Conservation (phyloP, 2,888 invertebrate species). For the Acrobasis consociella region DNA sequence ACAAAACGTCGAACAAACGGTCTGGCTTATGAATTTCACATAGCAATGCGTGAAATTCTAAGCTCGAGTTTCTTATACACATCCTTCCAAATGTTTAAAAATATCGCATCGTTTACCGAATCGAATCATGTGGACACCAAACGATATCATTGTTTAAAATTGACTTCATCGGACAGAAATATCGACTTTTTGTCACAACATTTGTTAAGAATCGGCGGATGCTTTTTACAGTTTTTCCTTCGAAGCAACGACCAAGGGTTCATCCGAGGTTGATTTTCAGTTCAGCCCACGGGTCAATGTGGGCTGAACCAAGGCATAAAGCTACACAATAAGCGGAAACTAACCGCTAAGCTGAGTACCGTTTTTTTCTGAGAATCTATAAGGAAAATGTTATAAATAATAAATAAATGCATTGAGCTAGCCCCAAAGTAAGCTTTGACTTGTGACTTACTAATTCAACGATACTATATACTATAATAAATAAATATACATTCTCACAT, state of each 20-base stretch:
- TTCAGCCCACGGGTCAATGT: slow-evolving; percentile 39
- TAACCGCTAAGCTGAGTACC: not conserved
- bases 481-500: too few relatives aligned
- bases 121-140: not conserved
- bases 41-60: not conserved
- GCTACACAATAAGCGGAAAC: slow-evolving; percentile 21
- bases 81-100: slow-evolving; percentile 2
- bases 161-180: not conserved
- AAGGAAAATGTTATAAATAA: not conserved
- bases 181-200: slow-evolving; percentile 1
- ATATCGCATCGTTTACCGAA: slow-evolving; percentile 1
- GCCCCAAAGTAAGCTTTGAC: too few relatives aligned
- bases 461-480: too few relatives aligned
- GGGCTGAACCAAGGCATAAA: slow-evolving; percentile 26
- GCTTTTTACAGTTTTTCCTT: slow-evolving; percentile 31
- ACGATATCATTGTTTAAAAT: not conserved
- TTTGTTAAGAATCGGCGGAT: slow-evolving; percentile 47
- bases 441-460: too few relatives aligned
- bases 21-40: too few relatives aligned
- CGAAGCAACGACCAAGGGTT: slow-evolving; percentile 43
- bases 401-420: too few relatives aligned
- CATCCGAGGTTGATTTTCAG: slow-evolving; percentile 58
- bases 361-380: slow-evolving; percentile 14
- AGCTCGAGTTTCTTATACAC: not conserved
- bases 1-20: too few relatives aligned